Base-by-base conservation (phyloP, 2,113 vertebrate species). In the Kryptolebias marmoratus region DNA sequence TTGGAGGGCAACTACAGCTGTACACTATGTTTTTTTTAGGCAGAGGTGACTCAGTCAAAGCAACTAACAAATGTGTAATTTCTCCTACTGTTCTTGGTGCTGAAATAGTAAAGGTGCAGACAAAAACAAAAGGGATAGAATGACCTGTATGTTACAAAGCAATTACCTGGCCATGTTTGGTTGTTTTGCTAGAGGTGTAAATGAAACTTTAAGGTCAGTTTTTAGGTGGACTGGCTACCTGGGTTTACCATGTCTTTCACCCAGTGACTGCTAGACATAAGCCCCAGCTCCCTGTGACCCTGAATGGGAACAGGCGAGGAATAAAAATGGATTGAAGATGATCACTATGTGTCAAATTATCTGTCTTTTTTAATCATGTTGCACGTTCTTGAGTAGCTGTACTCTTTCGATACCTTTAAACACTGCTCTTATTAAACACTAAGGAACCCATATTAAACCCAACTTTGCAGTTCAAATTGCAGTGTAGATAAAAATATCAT, bases 41-140 rank as follows among this genome's bases (percentile, higher is more conserved):
- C 64, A 56, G 66, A 75, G 62, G 64, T 72, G 73, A 87, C 61
- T 85, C 54, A 63, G 74, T 72, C 60, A 73, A 79, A 80, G 79
- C 72, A 62, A 36, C 16, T 16, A 78, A 75, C 61, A 79, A 13
- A 79, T 80, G 1, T 69, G 64, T 79, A 77, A 84, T 69, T 68
- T 73, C 8, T 9, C 39, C 12, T 22, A 12, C 53, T 70, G 61
- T 0, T 28, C 50, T 53, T 11, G 50, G 45, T 52, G 47, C 15
- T 74, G 12, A 55, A 54, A 57, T 15, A 50, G 32, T 14, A 32
- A 27, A 31, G 39, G 50, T 9, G 15, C 18, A 60, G 57, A 22
- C 32, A 42, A 42, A 45, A 2, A 13, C 12, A 4, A 14, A 14
- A 61, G 39, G 15, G 1, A 15, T 3, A 61, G 45, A 39, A 39